Percentiles rank a stretch among this genome's conserved stretches.
These are phyloP conservation scores for Crotalus helleri DNA, from an alignment of 2,113 vertebrate species.

Conservation along the genomic window DNA sequence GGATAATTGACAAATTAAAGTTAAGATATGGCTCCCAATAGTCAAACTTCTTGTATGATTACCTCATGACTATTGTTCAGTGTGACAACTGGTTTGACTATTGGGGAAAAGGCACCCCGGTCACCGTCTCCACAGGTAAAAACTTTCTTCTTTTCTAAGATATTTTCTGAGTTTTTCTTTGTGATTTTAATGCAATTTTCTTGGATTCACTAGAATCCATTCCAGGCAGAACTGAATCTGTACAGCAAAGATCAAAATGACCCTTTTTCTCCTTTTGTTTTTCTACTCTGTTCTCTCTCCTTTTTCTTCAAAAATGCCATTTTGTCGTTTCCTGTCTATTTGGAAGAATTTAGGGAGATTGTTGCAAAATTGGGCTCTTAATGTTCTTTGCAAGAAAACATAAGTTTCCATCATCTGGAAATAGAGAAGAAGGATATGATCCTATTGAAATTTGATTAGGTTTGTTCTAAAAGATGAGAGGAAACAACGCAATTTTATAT, in stretches of 20 bases:
- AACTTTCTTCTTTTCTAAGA: neutral
- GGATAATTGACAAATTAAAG: neutral
- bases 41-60: constrained; percentile 1
- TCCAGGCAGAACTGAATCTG: neutral
- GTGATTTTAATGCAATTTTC: neutral
- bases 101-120: constrained; percentile 70
- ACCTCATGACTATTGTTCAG: neutral
- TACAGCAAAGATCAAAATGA: neutral
- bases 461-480: neutral
- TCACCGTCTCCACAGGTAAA: constrained; percentile 66
- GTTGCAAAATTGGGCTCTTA: neutral
- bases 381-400: neutral
- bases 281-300: neutral
- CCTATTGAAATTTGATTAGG: neutral
- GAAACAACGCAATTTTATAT: neutral
- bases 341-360: neutral
- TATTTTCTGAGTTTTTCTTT: neutral
- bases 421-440: neutral
- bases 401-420: neutral
- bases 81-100: constrained; percentile 60
- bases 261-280: neutral
- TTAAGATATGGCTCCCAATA: neutral
- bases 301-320: neutral
- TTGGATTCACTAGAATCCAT: neutral
- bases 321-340: neutral